These are phyloP conservation scores for Noctua fimbriata DNA, from an alignment of 2,888 invertebrate genomes.

Conservation along the genomic window DNA sequence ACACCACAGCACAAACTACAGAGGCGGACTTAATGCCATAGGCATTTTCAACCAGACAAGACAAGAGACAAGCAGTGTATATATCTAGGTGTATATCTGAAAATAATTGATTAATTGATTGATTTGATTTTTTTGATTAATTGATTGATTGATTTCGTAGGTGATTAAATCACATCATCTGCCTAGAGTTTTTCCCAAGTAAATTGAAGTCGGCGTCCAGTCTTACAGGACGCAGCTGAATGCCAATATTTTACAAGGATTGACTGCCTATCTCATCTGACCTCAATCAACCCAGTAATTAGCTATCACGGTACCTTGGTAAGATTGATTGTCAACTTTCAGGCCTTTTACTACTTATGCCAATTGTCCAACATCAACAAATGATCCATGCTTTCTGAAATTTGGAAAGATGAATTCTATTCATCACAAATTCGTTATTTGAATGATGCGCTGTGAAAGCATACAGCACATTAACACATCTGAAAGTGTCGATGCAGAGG, in stretches of 20 bases:
- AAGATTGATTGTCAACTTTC: background rate
- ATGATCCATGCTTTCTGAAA: background rate
- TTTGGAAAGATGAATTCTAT: background rate
- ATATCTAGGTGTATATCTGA: too few relatives aligned
- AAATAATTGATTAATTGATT: too few relatives aligned
- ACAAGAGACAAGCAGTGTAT: too few relatives aligned
- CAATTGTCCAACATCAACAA: background rate
- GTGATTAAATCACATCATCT: background rate
- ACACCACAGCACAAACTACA: too few relatives aligned
- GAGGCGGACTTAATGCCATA: too few relatives aligned
- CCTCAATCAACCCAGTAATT: background rate
- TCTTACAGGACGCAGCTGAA: background rate
- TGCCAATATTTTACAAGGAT: background rate
- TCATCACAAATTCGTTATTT: background rate
- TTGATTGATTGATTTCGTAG: too few relatives aligned
- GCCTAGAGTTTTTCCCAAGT: background rate
- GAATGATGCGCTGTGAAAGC: background rate
- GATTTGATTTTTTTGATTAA: too few relatives aligned
- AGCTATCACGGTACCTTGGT: background rate
- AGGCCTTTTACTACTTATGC: background rate
- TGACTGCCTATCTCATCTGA: background rate
- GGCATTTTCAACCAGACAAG: too few relatives aligned
- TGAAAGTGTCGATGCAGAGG: background rate
- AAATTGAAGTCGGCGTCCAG: background rate
- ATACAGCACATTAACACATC: background rate